Conservation (phyloP, 2,797 vertebrate species). For the Oryzias dopingdopingensis region DNA sequence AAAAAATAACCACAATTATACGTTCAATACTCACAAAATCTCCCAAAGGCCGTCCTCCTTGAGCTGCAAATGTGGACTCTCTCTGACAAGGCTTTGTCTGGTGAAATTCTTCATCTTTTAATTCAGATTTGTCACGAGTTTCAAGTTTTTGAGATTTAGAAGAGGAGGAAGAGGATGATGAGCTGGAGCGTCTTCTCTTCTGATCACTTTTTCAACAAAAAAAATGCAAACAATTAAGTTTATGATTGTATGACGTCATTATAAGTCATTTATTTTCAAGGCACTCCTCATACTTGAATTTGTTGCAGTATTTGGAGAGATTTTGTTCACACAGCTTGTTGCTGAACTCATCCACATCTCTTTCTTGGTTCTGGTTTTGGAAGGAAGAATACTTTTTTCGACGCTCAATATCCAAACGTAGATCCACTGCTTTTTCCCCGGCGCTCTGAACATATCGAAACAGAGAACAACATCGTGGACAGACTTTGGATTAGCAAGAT, state of each 20-base stretch:
- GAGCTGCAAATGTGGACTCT: slow-evolving; percentile 78
- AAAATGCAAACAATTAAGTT: slow-evolving; percentile 17
- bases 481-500: slow-evolving; percentile 71
- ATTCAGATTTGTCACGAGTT: slow-evolving; percentile 77
- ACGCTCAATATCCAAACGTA: slow-evolving; percentile 96
- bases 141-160: slow-evolving; percentile 78
- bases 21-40: slow-evolving; percentile 85
- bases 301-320: slow-evolving; percentile 85
- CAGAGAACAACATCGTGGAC: slow-evolving; percentile 71
- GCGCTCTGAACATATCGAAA: slow-evolving; percentile 81
- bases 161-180: slow-evolving; percentile 88
- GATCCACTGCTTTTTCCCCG: slow-evolving; percentile 87
- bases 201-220: slow-evolving; percentile 85
- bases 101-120: slow-evolving; percentile 82
- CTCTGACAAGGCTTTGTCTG: slow-evolving; percentile 79
- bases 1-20: neutral
- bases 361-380: slow-evolving; percentile 85
- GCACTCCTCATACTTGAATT: slow-evolving; percentile 76
- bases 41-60: slow-evolving; percentile 80
- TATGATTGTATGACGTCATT: neutral
- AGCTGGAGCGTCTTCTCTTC: slow-evolving; percentile 87
- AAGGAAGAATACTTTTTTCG: slow-evolving; percentile 89
- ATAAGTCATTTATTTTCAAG: neutral
- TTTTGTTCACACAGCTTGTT: slow-evolving; percentile 85
- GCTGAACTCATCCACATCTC: slow-evolving; percentile 82